Evolutionary conservation across 2,113 vertebrate genomes (phyloP).

Genomic region (Loxodonta africana): DNA sequence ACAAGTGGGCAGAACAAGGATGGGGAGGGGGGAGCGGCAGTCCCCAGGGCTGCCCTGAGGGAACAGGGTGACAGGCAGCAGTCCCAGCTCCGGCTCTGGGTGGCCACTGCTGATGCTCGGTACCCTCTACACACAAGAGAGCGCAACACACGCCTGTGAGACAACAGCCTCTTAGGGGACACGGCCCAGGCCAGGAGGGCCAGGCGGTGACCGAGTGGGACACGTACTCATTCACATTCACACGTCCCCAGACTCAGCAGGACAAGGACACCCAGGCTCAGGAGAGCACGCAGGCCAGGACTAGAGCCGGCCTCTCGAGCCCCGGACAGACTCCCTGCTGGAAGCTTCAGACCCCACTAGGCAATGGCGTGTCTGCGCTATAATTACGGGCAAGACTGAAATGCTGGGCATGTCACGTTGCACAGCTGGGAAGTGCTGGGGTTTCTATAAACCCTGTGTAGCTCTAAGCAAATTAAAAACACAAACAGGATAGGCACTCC

Average conservation of each 20-base stretch:
- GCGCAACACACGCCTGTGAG: rapidly evolving
- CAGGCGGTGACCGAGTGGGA: rapidly evolving
- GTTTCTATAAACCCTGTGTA: neutral
- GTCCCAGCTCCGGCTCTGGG: neutral
- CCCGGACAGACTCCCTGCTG: too few species aligned
- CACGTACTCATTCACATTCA: too few species aligned
- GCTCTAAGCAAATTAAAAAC: neutral
- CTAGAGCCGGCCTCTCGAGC: neutral
- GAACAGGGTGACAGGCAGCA: too few species aligned
- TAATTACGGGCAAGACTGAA: rapidly evolving
- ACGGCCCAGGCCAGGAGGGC: neutral
- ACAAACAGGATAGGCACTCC: neutral
- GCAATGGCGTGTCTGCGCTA: neutral
- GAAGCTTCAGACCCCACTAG: too few species aligned
- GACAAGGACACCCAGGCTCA: too few species aligned
- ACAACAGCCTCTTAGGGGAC: neutral
- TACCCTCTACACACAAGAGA: neutral
- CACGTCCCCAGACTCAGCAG: neutral
- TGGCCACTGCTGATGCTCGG: rapidly evolving
- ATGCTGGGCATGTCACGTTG: rapidly evolving
- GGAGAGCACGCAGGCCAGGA: rapidly evolving
- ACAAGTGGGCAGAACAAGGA: neutral
- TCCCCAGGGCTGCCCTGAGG: rapidly evolving
- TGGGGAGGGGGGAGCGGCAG: neutral
- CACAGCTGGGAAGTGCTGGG: neutral